Conservation (phyloP, 2,113 vertebrate species). For the Coptodon bakossiorum region DNA sequence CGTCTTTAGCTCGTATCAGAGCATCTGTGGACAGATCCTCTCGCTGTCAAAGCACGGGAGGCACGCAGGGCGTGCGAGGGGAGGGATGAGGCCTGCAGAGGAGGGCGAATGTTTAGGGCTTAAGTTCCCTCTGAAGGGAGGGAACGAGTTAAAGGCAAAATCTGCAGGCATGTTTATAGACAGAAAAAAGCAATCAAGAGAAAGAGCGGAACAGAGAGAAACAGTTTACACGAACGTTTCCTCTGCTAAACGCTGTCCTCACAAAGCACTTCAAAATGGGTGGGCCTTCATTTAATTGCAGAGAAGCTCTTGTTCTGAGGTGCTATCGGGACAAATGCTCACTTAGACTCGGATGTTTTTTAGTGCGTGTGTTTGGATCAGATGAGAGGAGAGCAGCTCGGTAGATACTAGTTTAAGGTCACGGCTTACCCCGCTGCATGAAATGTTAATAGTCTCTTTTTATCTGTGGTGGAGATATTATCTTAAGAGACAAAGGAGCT, state of each 20-base stretch:
- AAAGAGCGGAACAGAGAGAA: background rate
- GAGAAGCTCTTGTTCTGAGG: background rate
- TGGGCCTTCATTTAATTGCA: background rate
- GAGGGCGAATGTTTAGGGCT: background rate
- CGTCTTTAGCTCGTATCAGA: background rate
- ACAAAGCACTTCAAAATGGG: background rate
- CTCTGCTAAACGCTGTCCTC: background rate
- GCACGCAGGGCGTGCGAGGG: constrained; percentile 1
- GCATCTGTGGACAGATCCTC: background rate
- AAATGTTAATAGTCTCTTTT: constrained; percentile 21
- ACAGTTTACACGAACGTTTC: background rate
- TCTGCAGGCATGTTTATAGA: background rate
- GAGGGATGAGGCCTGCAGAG: background rate
- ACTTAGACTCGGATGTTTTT: background rate
- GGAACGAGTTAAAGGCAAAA: background rate
- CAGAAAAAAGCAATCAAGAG: background rate
- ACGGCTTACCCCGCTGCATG: background rate
- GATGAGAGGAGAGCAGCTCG: constrained; percentile 8
- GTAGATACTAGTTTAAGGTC: constrained; percentile 8
- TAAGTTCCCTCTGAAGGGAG: background rate
- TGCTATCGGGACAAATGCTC: background rate
- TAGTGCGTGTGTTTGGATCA: background rate
- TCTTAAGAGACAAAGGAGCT: constrained; percentile 17
- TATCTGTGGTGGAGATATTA: constrained; percentile 22
- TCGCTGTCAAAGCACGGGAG: constrained; percentile 1